Conservation (phyloP, 2,113 vertebrate species). For the Colossoma macropomum region DNA sequence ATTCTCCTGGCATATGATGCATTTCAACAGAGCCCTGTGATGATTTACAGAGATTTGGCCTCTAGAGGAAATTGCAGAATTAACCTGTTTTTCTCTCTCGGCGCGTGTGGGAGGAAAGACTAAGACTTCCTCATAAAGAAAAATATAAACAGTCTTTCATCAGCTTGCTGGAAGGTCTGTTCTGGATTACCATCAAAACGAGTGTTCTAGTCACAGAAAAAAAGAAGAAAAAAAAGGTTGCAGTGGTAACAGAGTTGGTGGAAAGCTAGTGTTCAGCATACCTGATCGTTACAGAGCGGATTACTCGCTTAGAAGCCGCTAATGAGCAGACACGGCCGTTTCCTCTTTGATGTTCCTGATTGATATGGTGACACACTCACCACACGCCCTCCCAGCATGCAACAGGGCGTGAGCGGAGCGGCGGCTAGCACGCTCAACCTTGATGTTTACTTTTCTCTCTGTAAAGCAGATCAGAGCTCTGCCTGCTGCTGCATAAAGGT, state of each 20-base stretch:
- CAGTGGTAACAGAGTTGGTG: not conserved
- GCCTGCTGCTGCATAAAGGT: conserved; percentile 16
- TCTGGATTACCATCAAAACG: conserved; percentile 11
- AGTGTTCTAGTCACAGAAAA: not conserved
- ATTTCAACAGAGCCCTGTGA: not conserved
- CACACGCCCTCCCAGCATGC: conserved; percentile 64
- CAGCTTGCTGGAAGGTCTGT: not conserved
- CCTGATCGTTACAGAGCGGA: conserved; percentile 39
- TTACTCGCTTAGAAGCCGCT: conserved; percentile 38
- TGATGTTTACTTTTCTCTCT: conserved; percentile 29
- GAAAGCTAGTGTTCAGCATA: conserved; percentile 1
- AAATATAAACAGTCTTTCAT: conserved; percentile 17
- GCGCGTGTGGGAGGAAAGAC: not conserved
- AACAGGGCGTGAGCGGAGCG: conserved; percentile 40
- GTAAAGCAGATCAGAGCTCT: conserved; percentile 30
- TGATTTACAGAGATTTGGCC: not conserved
- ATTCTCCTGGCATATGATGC: not conserved
- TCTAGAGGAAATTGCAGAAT: not conserved
- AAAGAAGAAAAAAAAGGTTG: not conserved
- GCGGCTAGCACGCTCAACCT: conserved; percentile 57
- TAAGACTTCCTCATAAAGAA: conserved; percentile 6
- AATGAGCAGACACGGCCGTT: conserved; percentile 57
- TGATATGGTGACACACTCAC: conserved; percentile 66
- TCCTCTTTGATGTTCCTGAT: conserved; percentile 67
- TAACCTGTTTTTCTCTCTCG: conserved; percentile 4